Base-by-base conservation (phyloP, 2,888 invertebrate species). In the Callinectes sapidus region DNA sequence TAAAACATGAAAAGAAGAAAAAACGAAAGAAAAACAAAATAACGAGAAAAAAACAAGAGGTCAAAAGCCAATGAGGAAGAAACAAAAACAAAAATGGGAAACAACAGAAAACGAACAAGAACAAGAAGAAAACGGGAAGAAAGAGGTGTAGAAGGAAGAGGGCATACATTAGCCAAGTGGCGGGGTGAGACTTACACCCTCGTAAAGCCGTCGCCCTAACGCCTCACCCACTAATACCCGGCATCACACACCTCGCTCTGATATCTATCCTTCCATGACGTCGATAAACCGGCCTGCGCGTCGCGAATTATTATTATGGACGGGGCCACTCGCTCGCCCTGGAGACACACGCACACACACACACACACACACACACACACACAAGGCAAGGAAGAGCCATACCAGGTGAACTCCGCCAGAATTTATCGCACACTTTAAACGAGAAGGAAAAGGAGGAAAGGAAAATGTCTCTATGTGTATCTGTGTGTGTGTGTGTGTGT, bases 151-250 rank as follows among this genome's bases (percentile, higher is more conserved):
- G 71, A 71, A 28, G 71, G 28, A 71, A 71, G 28, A 71, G n/a
- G 81, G 35, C 81, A 35, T 81, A 35, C 35, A 81, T 81, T 81
- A 81, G 16, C 35, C 81, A 81, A 35, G 81, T 81, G 35, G 16
- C 81, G 14, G 14, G 5, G 81, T 16, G 81, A 81, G 35, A 81
- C 35, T 14, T 81, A 35, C 81, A 32, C 35, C 81, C 81, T 81
- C 81, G 81, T 81, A 81, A 81, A 81, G 35, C 10, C 35, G 35
- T 81, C 81, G 35, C 35, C 35, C 35, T 81, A 81, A 81, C 81
- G 81, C 81, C 81, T 81, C 35, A n/a, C 87, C 48, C 87, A 48
- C 87, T 55, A 87, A 55, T 55, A 55, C 87, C 88, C 32, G n/a
- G 55, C 88, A 35, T 61, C 35, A 32, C 88, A n/a, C 88, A 61